These are phyloP conservation scores for Notothenia coriiceps DNA, from an alignment of 2,113 vertebrate genomes.

Conservation along the genomic window DNA sequence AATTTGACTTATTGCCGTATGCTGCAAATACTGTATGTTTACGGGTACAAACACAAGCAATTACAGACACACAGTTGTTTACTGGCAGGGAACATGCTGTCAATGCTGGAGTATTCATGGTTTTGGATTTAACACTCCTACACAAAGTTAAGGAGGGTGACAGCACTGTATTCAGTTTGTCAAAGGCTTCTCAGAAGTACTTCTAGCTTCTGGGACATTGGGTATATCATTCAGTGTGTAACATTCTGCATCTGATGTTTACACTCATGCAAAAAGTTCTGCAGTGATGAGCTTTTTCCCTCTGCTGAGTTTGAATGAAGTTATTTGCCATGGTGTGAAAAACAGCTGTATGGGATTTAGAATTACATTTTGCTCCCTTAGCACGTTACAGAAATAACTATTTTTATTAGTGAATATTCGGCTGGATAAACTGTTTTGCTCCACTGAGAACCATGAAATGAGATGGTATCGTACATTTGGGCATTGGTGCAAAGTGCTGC, in stretches of 20 bases:
- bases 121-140: too few relatives aligned
- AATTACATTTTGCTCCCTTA: background rate
- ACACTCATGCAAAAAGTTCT: background rate
- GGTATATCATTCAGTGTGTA: background rate
- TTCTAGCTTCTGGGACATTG: background rate
- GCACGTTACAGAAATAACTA: background rate
- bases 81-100: too few relatives aligned
- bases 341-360: background rate
- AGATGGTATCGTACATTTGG: background rate
- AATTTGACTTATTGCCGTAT: too few relatives aligned
- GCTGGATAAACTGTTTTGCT: background rate
- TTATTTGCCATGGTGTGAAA: background rate
- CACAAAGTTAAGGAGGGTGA: too few relatives aligned
- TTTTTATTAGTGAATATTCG: background rate
- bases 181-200: background rate
- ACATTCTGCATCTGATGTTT: background rate
- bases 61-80: too few relatives aligned
- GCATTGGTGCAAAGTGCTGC: constrained; percentile 16
- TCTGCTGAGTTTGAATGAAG: background rate
- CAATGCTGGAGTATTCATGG: too few relatives aligned
- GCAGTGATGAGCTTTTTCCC: background rate
- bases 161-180: background rate
- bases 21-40: too few relatives aligned
- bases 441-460: constrained; percentile 24
- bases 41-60: too few relatives aligned